phyloP scores from a whole-genome alignment of 2,797 vertebrate genomes.

The Gymnoscopelus braueri region DNA sequence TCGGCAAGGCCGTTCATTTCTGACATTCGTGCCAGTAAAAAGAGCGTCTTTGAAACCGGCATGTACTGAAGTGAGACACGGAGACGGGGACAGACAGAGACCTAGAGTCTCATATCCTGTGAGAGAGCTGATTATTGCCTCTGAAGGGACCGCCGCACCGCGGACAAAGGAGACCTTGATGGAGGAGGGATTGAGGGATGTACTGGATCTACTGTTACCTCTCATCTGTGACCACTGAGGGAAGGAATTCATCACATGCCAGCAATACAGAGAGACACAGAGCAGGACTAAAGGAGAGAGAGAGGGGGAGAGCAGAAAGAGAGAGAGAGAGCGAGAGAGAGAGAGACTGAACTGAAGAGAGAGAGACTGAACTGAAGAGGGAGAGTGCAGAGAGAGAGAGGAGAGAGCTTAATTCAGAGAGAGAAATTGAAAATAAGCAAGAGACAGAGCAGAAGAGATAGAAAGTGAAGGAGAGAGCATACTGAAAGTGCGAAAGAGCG shows the following conservation, averaged over 20 bases:
- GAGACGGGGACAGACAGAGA: slow-evolving; percentile 11
- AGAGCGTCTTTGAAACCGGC: neutral
- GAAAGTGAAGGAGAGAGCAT: slow-evolving; percentile 1
- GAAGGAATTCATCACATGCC: slow-evolving; percentile 58
- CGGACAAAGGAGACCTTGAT: slow-evolving; percentile 71
- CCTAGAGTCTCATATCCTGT: slow-evolving; percentile 22
- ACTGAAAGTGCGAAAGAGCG: too few relatives aligned
- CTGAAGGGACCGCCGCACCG: slow-evolving; percentile 49
- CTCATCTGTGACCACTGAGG: slow-evolving; percentile 51
- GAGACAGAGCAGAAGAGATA: neutral
- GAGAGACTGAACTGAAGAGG: slow-evolving; percentile 5
- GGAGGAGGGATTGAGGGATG: slow-evolving; percentile 41
- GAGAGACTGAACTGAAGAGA: too few relatives aligned
- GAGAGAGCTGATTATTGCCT: slow-evolving; percentile 48
- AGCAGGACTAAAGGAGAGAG: neutral
- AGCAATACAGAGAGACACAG: slow-evolving; percentile 21
- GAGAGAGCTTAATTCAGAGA: too few relatives aligned
- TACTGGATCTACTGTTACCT: slow-evolving; percentile 53
- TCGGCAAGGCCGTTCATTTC: too few relatives aligned
- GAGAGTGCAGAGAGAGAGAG: too few relatives aligned
- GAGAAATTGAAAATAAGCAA: too few relatives aligned
- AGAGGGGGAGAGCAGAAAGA: neutral
- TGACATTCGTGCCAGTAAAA: too few relatives aligned
- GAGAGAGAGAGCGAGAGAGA: too few relatives aligned
- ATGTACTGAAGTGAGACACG: neutral